These are phyloP conservation scores for Rambutsinella grinnellia DNA, from an alignment of 2,888 invertebrate genomes.

Conservation along the genomic window DNA sequence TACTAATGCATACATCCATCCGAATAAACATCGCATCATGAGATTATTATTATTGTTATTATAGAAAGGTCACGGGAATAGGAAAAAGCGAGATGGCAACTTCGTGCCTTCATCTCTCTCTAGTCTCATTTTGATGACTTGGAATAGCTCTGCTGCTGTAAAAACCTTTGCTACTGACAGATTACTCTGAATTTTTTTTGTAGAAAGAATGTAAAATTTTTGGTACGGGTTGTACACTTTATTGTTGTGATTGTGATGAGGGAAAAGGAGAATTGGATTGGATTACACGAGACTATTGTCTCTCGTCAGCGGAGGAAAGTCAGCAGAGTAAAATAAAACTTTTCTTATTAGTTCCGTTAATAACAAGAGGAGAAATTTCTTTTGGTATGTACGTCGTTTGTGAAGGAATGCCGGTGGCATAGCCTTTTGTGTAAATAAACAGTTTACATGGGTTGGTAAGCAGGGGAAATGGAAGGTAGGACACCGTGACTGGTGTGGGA, in stretches of 20 bases:
- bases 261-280: not conserved
- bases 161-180: conserved; percentile 9
- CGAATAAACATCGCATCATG: not conserved
- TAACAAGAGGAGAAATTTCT: not conserved
- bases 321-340: not conserved
- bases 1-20: not conserved
- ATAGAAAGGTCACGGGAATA: not conserved
- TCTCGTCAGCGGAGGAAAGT: not conserved
- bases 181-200: conserved; percentile 5
- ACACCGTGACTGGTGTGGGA: too few relatives aligned
- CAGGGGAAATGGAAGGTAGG: too few relatives aligned
- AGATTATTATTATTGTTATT: not conserved
- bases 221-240: not conserved
- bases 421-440: too few relatives aligned
- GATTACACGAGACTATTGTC: not conserved
- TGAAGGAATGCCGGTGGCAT: too few relatives aligned
- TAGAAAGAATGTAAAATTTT: not conserved
- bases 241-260: not conserved
- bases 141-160: not conserved
- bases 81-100: not conserved
- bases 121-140: not conserved
- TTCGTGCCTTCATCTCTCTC: not conserved
- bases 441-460: too few relatives aligned
- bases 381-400: too few relatives aligned
- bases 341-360: not conserved